A percentile compares a stretch with the other conserved stretches of the same genome.
Evolutionary conservation across 1,140 invertebrate genomes (phyloP).

Genomic region (Drosophila subobscura): DNA sequence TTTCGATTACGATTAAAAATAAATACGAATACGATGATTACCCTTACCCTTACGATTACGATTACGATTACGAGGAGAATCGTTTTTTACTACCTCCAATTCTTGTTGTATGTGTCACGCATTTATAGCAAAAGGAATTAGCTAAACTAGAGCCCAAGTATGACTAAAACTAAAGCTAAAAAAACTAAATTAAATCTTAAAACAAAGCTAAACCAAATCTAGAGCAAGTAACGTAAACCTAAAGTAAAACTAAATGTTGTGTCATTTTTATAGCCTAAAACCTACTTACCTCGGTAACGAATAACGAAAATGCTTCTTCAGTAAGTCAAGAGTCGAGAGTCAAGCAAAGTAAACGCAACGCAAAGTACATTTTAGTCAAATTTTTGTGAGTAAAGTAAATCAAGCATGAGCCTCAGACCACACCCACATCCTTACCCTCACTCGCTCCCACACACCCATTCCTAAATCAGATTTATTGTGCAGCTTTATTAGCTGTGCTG

Average conservation of each 20-base stretch:
- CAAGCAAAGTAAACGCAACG: slow-evolving; percentile 38
- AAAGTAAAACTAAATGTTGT: slow-evolving; percentile 70
- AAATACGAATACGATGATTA: slow-evolving; percentile 21
- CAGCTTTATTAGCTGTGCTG: slow-evolving; percentile 54
- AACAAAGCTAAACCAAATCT: slow-evolving; percentile 28
- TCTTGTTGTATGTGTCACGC: slow-evolving; percentile 78
- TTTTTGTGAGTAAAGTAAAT: slow-evolving; percentile 43
- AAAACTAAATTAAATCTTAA: slow-evolving; percentile 37
- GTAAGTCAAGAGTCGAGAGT: slow-evolving; percentile 12
- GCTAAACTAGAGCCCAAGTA: slow-evolving; percentile 28
- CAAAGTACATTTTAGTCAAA: slow-evolving; percentile 64
- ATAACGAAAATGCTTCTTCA: slow-evolving; percentile 43
- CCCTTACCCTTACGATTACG: not conserved
- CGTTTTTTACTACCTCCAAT: slow-evolving; percentile 74
- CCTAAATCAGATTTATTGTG: slow-evolving; percentile 30
- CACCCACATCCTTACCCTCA: not conserved
- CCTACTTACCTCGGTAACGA: slow-evolving; percentile 51
- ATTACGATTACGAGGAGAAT: not conserved
- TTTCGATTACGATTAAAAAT: slow-evolving; percentile 39
- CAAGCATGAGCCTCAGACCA: not conserved
- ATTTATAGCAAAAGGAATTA: slow-evolving; percentile 62
- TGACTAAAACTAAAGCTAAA: slow-evolving; percentile 31
- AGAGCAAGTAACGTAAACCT: slow-evolving; percentile 58
- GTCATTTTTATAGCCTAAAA: slow-evolving; percentile 73
- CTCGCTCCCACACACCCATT: no score